These are phyloP conservation scores for Harmothoe impar DNA, from an alignment of 2,888 invertebrate species.

Conservation along the genomic window DNA sequence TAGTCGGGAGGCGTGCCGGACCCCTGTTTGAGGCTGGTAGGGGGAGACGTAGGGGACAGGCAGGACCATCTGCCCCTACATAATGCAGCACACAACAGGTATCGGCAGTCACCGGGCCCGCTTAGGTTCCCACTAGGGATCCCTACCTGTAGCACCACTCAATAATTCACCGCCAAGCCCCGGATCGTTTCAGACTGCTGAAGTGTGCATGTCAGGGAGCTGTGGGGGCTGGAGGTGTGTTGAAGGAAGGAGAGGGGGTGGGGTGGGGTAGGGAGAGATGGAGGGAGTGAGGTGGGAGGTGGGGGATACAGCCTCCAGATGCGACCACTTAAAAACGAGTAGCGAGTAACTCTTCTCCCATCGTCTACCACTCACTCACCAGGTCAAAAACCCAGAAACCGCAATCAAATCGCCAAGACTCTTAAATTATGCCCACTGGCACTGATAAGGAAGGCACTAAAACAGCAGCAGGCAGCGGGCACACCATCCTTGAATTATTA, in stretches of 20 bases:
- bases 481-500: constrained; percentile 2
- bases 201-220: not conserved
- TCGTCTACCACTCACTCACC: not conserved
- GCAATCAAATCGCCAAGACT: not conserved
- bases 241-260: not conserved
- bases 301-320: not conserved
- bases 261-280: not conserved
- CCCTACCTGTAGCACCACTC: constrained; percentile 9
- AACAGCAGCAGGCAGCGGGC: not conserved
- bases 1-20: not conserved
- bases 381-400: not conserved
- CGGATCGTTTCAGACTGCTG: constrained; percentile 14
- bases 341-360: not conserved
- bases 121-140: constrained; percentile 10
- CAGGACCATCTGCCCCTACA: not conserved
- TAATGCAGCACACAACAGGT: constrained; percentile 33
- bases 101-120: not conserved
- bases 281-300: not conserved
- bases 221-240: not conserved
- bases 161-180: not conserved
- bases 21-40: not conserved
- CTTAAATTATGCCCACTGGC: constrained; percentile 12
- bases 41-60: not conserved
- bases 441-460: not conserved
- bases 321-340: not conserved